Percentiles rank a stretch among this genome's conserved stretches.
Conservation (phyloP, 2,888 invertebrate genomes). For the Platycnemis pennipes region DNA sequence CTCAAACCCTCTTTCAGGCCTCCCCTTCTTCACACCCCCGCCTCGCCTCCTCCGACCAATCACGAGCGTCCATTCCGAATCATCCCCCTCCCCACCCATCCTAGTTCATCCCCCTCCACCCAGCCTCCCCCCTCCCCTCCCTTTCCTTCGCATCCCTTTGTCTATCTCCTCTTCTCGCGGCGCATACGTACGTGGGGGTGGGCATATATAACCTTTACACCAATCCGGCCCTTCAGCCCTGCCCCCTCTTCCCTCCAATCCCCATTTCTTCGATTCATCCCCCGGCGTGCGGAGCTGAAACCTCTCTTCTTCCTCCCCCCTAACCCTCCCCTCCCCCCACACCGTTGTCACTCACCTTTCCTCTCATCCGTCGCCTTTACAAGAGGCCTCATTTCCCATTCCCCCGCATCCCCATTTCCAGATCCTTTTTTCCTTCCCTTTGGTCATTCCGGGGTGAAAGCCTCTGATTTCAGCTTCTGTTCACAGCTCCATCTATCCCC, state of each 20-base stretch:
- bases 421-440: neutral
- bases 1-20: conserved; percentile 3
- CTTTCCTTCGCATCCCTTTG: neutral
- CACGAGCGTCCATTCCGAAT: conserved; percentile 42
- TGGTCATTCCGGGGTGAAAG: neutral
- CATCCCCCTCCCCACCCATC: neutral
- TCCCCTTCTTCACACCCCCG: conserved; percentile 1
- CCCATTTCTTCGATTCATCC: neutral
- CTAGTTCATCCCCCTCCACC: neutral
- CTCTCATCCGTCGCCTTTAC: neutral
- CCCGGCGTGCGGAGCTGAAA: neutral
- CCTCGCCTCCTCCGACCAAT: conserved; percentile 40
- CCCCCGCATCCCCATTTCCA: neutral
- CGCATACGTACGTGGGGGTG: neutral
- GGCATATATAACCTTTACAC: neutral
- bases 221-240: neutral
- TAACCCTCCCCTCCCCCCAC: neutral
- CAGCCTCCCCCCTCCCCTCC: neutral
- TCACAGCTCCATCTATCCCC: neutral
- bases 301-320: neutral
- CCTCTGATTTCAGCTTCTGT: neutral
- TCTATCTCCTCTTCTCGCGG: conserved; percentile 13
- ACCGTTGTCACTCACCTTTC: neutral
- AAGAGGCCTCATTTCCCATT: neutral
- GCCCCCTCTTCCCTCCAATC: neutral